Conservation (phyloP, 2,113 vertebrate species). For the Anoura caudifer region DNA sequence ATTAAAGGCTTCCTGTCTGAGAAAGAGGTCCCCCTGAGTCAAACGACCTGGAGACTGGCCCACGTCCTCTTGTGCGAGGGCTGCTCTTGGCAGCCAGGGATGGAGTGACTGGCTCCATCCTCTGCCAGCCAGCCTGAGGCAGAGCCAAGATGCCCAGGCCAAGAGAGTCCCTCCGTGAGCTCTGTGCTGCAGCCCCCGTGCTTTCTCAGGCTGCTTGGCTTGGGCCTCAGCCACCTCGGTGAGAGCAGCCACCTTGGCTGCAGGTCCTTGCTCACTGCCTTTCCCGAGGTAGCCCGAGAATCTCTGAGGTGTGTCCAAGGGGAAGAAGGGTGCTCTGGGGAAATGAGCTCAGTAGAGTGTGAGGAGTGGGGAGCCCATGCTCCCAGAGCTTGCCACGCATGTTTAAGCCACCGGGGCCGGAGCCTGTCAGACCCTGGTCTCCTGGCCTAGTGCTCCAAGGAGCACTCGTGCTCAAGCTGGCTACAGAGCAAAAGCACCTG, state of each 20-base stretch:
- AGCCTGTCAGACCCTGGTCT: neutral
- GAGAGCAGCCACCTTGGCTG: neutral
- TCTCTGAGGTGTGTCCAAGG: neutral
- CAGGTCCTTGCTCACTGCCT: neutral
- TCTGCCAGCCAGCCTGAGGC: neutral
- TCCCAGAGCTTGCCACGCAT: neutral
- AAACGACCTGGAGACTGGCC: constrained; percentile 36
- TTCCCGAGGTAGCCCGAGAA: neutral
- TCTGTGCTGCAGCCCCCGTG: accelerated
- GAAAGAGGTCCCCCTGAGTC: constrained; percentile 4
- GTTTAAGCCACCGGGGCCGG: neutral
- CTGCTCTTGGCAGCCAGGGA: neutral
- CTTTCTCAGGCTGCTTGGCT: neutral
- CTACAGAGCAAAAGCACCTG: neutral
- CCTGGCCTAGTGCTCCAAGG: neutral
- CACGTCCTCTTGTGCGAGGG: neutral
- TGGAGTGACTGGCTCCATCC: neutral
- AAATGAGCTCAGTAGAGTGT: neutral
- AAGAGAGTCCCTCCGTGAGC: neutral
- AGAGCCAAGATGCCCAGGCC: neutral
- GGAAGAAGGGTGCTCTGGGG: neutral
- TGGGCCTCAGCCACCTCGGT: neutral
- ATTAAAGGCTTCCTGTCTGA: constrained; percentile 64
- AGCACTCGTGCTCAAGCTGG: no score
- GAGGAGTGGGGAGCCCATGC: neutral